Conservation (phyloP, 1,140 invertebrate genomes). For the Patella vulgata region DNA sequence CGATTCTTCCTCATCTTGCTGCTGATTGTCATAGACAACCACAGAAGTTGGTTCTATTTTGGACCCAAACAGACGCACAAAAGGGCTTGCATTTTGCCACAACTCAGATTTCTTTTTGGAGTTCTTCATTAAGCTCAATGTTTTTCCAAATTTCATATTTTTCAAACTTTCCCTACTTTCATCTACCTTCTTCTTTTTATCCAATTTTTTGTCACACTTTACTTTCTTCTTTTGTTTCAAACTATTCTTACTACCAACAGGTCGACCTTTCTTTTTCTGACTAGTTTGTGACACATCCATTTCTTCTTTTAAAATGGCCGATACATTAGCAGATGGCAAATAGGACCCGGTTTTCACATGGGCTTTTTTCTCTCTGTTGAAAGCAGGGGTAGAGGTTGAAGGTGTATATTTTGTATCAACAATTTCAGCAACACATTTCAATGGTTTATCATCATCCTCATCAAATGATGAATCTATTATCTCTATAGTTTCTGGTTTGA, state of each 20-base stretch:
- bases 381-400: too few species aligned
- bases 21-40: conserved; percentile 75
- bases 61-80: conserved; percentile 77
- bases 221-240: conserved; percentile 20
- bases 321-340: conserved; percentile 14
- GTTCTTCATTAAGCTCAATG: neutral
- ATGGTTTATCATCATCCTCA: too few species aligned
- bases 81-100: conserved; percentile 54
- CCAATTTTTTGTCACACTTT: conserved; percentile 20
- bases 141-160: neutral
- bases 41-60: conserved; percentile 77
- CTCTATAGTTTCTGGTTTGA: too few species aligned
- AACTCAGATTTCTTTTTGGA: neutral
- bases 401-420: too few species aligned
- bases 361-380: conserved; percentile 10
- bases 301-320: conserved; percentile 3
- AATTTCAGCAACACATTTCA: too few species aligned
- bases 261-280: conserved; percentile 17
- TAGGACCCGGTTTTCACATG: neutral
- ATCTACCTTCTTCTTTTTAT: conserved; percentile 8
- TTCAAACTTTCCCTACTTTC: conserved; percentile 5
- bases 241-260: neutral
- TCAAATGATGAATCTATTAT: too few species aligned
- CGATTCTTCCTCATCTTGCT: conserved; percentile 67
- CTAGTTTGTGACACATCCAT: conserved; percentile 9